phyloP scores from a whole-genome alignment of 1,140 invertebrate genomes.

The Ostrea edulis region DNA sequence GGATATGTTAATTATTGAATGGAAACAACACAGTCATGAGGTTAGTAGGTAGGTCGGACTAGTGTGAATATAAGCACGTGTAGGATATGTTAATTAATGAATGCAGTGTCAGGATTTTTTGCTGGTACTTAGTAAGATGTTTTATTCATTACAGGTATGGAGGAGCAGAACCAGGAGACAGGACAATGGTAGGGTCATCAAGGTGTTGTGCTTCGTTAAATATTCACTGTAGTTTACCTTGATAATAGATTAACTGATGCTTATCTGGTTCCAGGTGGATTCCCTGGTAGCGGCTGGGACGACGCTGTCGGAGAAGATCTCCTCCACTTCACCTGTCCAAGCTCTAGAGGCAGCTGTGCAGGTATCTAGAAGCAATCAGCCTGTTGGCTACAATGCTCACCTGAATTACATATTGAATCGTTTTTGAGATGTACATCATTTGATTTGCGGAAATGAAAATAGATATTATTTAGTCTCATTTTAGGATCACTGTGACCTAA shows the following conservation, averaged over 20 bases:
- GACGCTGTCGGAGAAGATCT: constrained; percentile 45
- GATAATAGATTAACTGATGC: background rate
- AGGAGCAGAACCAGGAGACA: constrained; percentile 86
- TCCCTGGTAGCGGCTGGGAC: constrained; percentile 77
- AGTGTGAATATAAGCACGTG: background rate
- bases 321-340: constrained; percentile 51
- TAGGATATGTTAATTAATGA: background rate
- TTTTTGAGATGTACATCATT: too few species aligned
- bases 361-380: constrained; percentile 50
- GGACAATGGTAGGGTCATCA: constrained; percentile 84
- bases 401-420: background rate
- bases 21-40: constrained; percentile 56
- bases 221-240: background rate
- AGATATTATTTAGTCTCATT: too few species aligned
- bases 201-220: background rate
- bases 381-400: background rate
- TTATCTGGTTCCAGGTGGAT: constrained; percentile 81
- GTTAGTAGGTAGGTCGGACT: constrained; percentile 18
- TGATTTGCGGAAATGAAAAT: too few species aligned
- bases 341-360: constrained; percentile 62
- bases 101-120: background rate
- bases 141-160: constrained; percentile 83
- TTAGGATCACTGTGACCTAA: too few species aligned
- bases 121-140: background rate
- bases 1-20: background rate